Conservation (phyloP, 2,797 vertebrate species). For the Tadarida brasiliensis region DNA sequence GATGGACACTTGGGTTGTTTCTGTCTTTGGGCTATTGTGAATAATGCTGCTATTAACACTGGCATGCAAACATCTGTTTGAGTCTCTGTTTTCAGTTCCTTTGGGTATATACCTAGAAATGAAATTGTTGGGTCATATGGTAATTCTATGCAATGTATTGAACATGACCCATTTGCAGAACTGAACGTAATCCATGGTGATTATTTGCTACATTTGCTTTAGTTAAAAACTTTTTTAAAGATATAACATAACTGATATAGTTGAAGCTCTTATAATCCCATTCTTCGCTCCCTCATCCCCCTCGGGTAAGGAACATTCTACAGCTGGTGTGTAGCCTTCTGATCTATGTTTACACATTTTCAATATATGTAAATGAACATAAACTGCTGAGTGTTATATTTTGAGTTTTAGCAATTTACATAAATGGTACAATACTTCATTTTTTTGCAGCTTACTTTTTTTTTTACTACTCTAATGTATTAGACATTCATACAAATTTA, state of each 20-base stretch:
- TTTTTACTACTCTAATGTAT: background rate
- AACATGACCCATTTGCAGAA: background rate
- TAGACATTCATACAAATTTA: background rate
- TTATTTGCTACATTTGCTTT: background rate
- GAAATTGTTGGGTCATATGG: background rate
- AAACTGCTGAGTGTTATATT: background rate
- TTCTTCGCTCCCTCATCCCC: background rate
- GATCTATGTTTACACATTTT: background rate
- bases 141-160: background rate
- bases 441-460: conserved; percentile 24
- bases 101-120: background rate
- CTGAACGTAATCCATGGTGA: background rate
- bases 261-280: background rate
- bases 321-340: background rate
- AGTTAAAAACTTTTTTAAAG: background rate
- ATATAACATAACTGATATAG: background rate
- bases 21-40: background rate
- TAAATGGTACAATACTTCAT: conserved; percentile 9
- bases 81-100: background rate
- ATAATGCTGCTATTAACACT: background rate
- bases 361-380: background rate
- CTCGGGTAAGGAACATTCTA: background rate
- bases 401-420: conserved; percentile 50
- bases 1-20: background rate
- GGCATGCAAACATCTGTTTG: background rate